phyloP scores from a whole-genome alignment of 2,113 vertebrate genomes.

The Chlorodrepanis virens region DNA sequence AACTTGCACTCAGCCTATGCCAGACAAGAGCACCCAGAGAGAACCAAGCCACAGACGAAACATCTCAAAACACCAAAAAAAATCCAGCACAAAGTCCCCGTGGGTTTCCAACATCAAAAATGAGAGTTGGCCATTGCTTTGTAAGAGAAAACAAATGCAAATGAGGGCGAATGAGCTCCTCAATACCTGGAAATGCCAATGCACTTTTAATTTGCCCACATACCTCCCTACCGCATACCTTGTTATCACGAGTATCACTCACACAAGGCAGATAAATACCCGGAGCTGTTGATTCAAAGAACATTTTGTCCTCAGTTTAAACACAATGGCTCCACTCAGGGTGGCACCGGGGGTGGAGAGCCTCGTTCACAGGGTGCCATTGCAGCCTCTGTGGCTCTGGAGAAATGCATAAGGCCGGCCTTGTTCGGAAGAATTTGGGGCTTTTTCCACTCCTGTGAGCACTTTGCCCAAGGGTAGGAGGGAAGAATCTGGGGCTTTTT shows the following conservation, averaged over 20 bases:
- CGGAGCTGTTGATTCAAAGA: background rate
- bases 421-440: conserved; percentile 18
- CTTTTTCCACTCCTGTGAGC: background rate
- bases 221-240: background rate
- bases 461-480: background rate
- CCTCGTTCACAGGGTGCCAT: background rate
- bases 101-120: background rate
- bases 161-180: background rate
- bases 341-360: conserved; percentile 6
- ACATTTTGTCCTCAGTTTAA: background rate
- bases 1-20: accelerated
- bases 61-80: background rate
- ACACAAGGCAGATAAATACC: background rate
- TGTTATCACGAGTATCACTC: background rate
- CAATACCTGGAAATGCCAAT: background rate
- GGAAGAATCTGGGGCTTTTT: background rate
- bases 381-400: background rate
- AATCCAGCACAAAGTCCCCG: background rate
- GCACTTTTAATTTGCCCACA: background rate
- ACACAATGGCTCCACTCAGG: conserved; percentile 24
- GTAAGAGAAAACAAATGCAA: accelerated
- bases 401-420: background rate
- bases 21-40: background rate
- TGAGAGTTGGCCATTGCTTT: accelerated
- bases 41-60: background rate